Evolutionary conservation across 2,113 vertebrate species (phyloP).

Genomic region (Psilopogon haemacephalus): DNA sequence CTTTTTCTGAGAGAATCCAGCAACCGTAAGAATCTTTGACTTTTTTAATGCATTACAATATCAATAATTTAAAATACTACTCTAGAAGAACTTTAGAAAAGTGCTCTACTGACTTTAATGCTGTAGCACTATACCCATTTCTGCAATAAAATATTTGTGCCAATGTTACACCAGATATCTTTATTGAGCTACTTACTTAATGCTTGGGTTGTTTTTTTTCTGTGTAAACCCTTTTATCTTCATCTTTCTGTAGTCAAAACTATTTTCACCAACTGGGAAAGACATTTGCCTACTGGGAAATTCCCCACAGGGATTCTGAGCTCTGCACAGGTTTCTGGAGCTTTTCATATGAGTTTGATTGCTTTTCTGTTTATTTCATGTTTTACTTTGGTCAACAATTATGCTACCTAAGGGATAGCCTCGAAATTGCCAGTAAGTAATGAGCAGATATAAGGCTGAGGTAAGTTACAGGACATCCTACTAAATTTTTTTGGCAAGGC

Average conservation of each 20-base stretch:
- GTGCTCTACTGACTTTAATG: not conserved
- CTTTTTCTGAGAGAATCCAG: not conserved
- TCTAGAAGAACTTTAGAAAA: not conserved
- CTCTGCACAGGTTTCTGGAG: not conserved
- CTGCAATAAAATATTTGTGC: not conserved
- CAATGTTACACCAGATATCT: not conserved
- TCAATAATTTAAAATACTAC: constrained; percentile 42
- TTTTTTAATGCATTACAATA: constrained; percentile 37
- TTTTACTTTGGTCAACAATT: constrained; percentile 9
- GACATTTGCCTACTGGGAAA: not conserved
- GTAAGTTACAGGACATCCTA: not conserved
- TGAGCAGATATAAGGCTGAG: not conserved
- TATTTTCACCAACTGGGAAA: not conserved
- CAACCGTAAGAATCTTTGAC: not conserved
- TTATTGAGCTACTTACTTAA: not conserved
- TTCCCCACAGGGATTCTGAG: not conserved
- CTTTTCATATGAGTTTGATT: not conserved
- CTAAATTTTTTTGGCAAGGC: not conserved
- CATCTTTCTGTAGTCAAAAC: not conserved
- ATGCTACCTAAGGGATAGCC: not conserved
- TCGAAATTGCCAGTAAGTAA: not conserved
- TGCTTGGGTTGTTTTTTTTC: not conserved
- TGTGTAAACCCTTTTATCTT: not conserved
- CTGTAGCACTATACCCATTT: not conserved
- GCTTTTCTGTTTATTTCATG: not conserved